Base-by-base conservation (phyloP, 2,113 vertebrate species). In the Tetrax tetrax region DNA sequence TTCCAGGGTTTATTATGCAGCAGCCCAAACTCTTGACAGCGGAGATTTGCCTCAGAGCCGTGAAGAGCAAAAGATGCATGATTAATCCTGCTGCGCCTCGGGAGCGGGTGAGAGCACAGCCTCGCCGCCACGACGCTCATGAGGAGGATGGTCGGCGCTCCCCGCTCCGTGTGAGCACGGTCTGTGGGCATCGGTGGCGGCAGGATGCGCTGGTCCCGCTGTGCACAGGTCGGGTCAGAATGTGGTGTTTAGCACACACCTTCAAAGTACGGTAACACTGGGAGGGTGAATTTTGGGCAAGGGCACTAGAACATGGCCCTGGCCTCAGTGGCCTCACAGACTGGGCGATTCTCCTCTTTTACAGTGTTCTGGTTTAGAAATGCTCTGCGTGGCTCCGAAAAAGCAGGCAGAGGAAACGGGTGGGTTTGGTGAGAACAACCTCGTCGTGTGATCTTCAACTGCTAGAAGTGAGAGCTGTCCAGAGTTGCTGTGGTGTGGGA, bases 331-430 rank as follows among this genome's bases (percentile, higher is more conserved):
- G 10, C 37, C 54, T 29, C 74, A 0, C 18, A 20, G 50, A 4
- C 0, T 4, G 18, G 48, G 0, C 63, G 35, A 0, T 6, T 25
- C 23, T 9, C 4, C 29, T 37, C n/a, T 18, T 9, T 3, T 1
- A 6, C 21, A 31, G 16, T 23, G 2, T 7, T 69, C 24, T 53
- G 56, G 10, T 31, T 1, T 1, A 1, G 1, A 59, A 25, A 48
- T 0, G 59, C 41, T 37, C 68, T 2, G 31, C 0, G 17, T 11
- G 77, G 29, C 1, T 7, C 57, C 7, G 71, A 3, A 33, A n/a
- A 41, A 24, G 48, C 10, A 21, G 56, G 45, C 17, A 12, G 48
- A 43, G 74, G 37, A 7, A 37, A 8, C 10, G 0, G 9, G 8
- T 19, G 51, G 43, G 6, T 47, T 37, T 43, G 83, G n/a, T 31